These are phyloP conservation scores for Calameuta idolon DNA, from an alignment of 2,888 invertebrate genomes.

Conservation along the genomic window DNA sequence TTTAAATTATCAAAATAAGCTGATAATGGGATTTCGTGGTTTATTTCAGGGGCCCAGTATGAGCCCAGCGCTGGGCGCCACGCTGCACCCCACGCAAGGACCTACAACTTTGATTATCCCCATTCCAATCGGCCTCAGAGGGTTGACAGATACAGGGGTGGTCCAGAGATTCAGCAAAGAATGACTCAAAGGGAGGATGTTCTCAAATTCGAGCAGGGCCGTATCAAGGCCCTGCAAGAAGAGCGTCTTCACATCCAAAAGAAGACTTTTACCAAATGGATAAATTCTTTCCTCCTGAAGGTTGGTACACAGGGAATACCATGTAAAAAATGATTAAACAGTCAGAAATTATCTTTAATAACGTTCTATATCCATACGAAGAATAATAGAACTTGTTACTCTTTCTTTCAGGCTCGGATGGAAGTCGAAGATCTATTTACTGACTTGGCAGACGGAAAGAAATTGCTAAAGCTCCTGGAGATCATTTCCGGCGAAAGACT, in stretches of 20 bases:
- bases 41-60: slow-evolving; percentile 63
- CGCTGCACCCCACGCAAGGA: slow-evolving; percentile 56
- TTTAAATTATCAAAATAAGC: neutral
- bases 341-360: neutral
- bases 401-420: slow-evolving; percentile 85
- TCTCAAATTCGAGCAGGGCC: slow-evolving; percentile 95
- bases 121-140: slow-evolving; percentile 30
- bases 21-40: neutral
- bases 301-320: slow-evolving; percentile 67
- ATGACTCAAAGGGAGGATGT: slow-evolving; percentile 94
- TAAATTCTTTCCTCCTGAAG: slow-evolving; percentile 96
- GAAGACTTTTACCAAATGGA: slow-evolving; percentile 99
- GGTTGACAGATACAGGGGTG: slow-evolving; percentile 47
- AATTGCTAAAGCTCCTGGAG: slow-evolving; percentile 92
- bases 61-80: slow-evolving; percentile 63
- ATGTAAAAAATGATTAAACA: slow-evolving; percentile 1
- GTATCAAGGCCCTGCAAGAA: slow-evolving; percentile 96
- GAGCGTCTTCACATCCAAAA: slow-evolving; percentile 98
- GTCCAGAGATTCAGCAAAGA: slow-evolving; percentile 73
- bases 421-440: slow-evolving; percentile 97
- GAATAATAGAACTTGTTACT: neutral
- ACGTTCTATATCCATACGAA: neutral
- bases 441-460: slow-evolving; percentile 95
- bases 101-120: slow-evolving; percentile 33
- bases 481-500: slow-evolving; percentile 98